A percentile compares a stretch with the other conserved stretches of the same genome.
These are phyloP conservation scores for Gadus macrocephalus DNA, from an alignment of 2,113 vertebrate genomes.

Conservation along the genomic window DNA sequence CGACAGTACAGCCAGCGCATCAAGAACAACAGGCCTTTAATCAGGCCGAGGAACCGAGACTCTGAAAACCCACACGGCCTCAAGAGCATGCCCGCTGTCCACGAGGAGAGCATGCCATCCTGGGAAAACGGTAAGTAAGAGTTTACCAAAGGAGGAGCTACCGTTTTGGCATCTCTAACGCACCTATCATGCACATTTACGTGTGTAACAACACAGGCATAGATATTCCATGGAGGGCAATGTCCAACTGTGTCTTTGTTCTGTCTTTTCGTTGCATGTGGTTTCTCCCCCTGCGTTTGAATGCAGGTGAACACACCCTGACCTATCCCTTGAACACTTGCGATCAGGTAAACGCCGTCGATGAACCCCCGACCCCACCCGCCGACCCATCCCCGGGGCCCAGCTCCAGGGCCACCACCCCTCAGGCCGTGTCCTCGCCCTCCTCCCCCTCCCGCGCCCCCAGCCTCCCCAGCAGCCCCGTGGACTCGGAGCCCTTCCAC, in stretches of 20 bases:
- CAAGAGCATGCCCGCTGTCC: conserved; percentile 47
- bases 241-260: conserved; percentile 15
- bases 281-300: conserved; percentile 13
- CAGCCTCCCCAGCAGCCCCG: conserved; percentile 75
- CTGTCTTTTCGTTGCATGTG: not conserved
- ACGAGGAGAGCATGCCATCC: conserved; percentile 58
- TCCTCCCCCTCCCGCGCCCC: conserved; percentile 21
- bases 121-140: conserved; percentile 59
- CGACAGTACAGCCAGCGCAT: conserved; percentile 95
- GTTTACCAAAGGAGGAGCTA: not conserved
- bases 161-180: conserved; percentile 1
- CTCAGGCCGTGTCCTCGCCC: conserved; percentile 25
- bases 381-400: conserved; percentile 54
- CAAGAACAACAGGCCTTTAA: conserved; percentile 71
- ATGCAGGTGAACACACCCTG: conserved; percentile 70
- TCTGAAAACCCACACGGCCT: conserved; percentile 38
- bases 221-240: not conserved
- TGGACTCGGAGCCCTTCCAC: conserved; percentile 70
- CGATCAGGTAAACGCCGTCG: conserved; percentile 56
- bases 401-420: conserved; percentile 52
- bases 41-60: conserved; percentile 45
- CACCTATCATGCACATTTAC: not conserved
- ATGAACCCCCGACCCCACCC: conserved; percentile 49
- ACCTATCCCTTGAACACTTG: conserved; percentile 52
- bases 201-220: not conserved